Conservation (phyloP, 2,888 invertebrate genomes). For the Alviniconcha strummeri region DNA sequence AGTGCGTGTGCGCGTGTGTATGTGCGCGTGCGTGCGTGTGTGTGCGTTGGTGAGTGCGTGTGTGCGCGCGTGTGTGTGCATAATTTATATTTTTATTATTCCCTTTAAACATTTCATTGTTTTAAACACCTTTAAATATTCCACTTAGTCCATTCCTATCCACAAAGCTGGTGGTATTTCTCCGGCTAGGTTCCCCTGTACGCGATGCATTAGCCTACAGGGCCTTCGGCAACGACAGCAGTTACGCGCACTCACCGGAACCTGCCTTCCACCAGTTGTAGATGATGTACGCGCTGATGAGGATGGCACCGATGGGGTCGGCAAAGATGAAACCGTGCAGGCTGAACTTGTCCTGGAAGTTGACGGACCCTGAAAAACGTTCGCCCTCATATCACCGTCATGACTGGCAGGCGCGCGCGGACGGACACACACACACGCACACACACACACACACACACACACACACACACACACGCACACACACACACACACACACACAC, state of each 20-base stretch:
- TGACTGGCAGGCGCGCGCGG: too few relatives aligned
- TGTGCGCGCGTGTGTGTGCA: neutral
- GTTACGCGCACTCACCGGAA: constrained; percentile 58
- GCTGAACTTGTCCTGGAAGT: constrained; percentile 39
- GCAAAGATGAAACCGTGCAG: constrained; percentile 65
- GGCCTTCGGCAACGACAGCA: neutral
- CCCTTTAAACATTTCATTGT: neutral
- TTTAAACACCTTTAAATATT: neutral
- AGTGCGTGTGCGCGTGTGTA: neutral
- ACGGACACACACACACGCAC: too few relatives aligned
- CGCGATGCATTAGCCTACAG: too few relatives aligned
- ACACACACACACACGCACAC: too few relatives aligned
- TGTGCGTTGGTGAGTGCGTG: neutral
- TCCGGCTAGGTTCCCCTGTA: too few relatives aligned
- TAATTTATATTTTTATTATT: neutral
- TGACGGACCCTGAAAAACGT: constrained; percentile 46
- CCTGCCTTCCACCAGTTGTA: constrained; percentile 74
- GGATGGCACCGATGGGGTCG: constrained; percentile 75
- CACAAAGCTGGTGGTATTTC: too few relatives aligned
- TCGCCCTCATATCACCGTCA: too few relatives aligned
- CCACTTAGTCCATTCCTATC: too few relatives aligned
- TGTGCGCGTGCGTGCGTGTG: neutral
- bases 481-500: too few relatives aligned
- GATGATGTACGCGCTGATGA: constrained; percentile 75
- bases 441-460: too few relatives aligned